A percentile compares a stretch with the other conserved stretches of the same genome.
phyloP scores from a whole-genome alignment of 2,113 vertebrate genomes.

The Ivindomyrus marchei region DNA sequence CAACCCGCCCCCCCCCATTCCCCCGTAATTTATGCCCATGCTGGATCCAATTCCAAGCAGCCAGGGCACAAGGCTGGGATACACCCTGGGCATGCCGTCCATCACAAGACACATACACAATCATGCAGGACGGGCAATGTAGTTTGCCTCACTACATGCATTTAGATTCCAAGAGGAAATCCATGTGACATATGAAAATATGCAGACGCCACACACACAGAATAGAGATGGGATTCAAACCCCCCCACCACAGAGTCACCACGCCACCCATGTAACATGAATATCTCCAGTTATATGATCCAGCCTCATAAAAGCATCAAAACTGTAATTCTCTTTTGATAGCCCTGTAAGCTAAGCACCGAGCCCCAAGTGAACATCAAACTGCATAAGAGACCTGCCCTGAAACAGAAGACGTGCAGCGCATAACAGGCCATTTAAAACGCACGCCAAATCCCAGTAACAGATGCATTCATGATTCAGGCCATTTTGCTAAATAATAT shows the following conservation, averaged over 20 bases:
- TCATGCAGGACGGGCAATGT: not conserved
- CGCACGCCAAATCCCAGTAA: not conserved
- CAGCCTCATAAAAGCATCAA: not conserved
- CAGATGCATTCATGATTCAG: not conserved
- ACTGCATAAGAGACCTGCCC: not conserved
- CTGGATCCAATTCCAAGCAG: not conserved
- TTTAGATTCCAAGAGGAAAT: not conserved
- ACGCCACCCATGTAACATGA: not conserved
- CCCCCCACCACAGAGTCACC: not conserved
- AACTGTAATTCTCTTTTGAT: not conserved
- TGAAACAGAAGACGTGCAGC: not conserved
- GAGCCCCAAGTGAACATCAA: not conserved
- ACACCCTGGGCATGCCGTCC: not conserved
- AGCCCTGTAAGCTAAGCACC: not conserved
- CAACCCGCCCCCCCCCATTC: not conserved
- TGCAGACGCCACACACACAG: not conserved
- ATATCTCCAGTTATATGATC: not conserved
- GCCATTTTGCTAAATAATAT: not conserved
- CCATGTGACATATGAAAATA: not conserved
- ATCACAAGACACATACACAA: not conserved
- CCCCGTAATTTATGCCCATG: not conserved
- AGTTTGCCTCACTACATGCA: not conserved
- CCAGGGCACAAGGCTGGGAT: not conserved
- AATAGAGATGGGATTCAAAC: not conserved
- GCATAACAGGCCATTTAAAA: not conserved